phyloP scores from a whole-genome alignment of 1,140 invertebrate genomes.

The Drosophila navojoa region DNA sequence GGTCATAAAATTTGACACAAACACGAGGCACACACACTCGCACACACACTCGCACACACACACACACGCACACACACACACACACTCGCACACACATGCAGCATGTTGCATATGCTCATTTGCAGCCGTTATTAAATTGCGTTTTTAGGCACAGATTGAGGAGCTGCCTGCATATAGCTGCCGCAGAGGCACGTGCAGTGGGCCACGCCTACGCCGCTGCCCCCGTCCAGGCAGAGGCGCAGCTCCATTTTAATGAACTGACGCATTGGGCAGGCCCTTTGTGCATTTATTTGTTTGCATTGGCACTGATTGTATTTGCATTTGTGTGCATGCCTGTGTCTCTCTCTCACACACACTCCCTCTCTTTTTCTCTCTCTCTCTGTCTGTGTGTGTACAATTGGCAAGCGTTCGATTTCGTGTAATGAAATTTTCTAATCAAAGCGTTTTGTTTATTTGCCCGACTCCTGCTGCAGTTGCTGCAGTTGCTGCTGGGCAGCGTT shows the following conservation, averaged over 20 bases:
- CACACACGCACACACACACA: slow-evolving; percentile 13
- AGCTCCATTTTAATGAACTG: slow-evolving; percentile 73
- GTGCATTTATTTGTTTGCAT: slow-evolving; percentile 79
- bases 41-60: slow-evolving; percentile 1
- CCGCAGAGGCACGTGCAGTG: background rate
- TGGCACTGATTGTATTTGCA: slow-evolving; percentile 80
- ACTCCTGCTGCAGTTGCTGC: slow-evolving; percentile 12
- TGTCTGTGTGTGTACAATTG: slow-evolving; percentile 49
- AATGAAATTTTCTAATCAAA: slow-evolving; percentile 83
- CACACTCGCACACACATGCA: background rate
- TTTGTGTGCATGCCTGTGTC: slow-evolving; percentile 41
- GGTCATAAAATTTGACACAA: slow-evolving; percentile 80
- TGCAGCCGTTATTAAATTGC: slow-evolving; percentile 80
- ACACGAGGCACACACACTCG: slow-evolving; percentile 36
- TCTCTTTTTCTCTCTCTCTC: background rate
- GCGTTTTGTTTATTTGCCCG: slow-evolving; percentile 79
- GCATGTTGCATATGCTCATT: slow-evolving; percentile 63
- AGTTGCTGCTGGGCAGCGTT: slow-evolving; percentile 31
- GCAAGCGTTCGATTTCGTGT: slow-evolving; percentile 78
- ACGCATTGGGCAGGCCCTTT: slow-evolving; percentile 69
- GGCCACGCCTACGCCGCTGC: background rate
- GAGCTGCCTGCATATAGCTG: slow-evolving; percentile 1
- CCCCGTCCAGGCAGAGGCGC: background rate
- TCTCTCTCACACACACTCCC: slow-evolving; percentile 9
- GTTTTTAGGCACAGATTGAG: slow-evolving; percentile 53